Evolutionary conservation across 2,888 invertebrate species (phyloP).

Genomic region (Ischnura elegans): DNA sequence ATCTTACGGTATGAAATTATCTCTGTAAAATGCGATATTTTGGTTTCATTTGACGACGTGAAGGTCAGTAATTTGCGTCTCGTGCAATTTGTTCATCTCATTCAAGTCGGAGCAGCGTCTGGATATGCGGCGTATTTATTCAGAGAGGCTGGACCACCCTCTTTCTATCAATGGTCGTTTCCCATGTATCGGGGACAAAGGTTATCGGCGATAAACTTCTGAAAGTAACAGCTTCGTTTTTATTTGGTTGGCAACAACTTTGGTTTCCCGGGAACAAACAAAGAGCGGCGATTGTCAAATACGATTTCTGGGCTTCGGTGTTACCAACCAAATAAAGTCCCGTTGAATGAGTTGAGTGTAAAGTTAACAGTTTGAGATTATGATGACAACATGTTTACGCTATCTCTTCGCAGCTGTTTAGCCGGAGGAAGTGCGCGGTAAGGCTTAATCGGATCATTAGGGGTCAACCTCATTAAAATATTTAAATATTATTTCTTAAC

Average conservation of each 20-base stretch:
- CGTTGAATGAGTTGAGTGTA: too few species aligned
- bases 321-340: not conserved
- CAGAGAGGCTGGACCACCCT: not conserved
- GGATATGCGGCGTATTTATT: not conserved
- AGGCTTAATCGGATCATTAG: too few species aligned
- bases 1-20: too few species aligned
- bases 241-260: constrained; percentile 13
- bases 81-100: not conserved
- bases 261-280: constrained; percentile 15
- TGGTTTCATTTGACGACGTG: too few species aligned
- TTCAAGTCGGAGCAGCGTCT: not conserved
- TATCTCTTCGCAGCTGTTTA: too few species aligned
- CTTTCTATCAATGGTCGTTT: constrained; percentile 37
- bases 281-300: not conserved
- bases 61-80: not conserved
- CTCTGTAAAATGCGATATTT: too few species aligned
- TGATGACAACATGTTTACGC: too few species aligned
- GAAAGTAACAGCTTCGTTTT: constrained; percentile 32
- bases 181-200: constrained; percentile 40
- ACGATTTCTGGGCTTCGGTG: not conserved
- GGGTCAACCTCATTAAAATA: too few species aligned
- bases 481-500: too few species aligned
- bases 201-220: constrained; percentile 56
- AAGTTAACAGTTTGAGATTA: too few species aligned
- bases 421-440: too few species aligned